Base-by-base conservation (phyloP, 2,888 invertebrate species). In the Parnassius glacialis region DNA sequence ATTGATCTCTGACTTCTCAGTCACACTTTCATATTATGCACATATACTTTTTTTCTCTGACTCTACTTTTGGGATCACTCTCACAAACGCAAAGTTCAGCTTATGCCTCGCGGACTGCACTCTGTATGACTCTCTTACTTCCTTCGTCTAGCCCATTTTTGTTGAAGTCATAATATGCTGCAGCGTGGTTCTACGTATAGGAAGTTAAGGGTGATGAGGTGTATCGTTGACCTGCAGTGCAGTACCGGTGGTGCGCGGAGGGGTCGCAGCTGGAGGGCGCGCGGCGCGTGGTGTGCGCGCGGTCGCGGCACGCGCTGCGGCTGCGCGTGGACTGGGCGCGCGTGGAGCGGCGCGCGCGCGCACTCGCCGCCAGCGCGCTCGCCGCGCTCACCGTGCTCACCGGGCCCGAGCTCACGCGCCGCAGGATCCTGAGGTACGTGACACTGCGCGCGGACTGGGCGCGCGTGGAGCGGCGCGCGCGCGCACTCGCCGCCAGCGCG, bases 381-480 rank as follows among this genome's bases (percentile, higher is more conserved):
- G 87, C 87, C 68, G 78, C 85, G 11, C 64, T 90, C 75, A 79
- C 79, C 44, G 80, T 85, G 57, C 83, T 90, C 67, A 80, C 86
- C 11, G 89, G 88, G 45, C 76, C 83, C 0, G 89, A 89, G 73
- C 48, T 69, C 69, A 85, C 86, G 0, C 61, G 89, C 0, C 74
- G 82, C 7, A 73, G 90, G 75, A 87, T 90, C 79, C 81, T 89
- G 53, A 83, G 78, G 89, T 87, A 64, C 12, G 3, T 44, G 25
- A 20, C n/a, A 12, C 43, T 90, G 70, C 65, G 67, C 11, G 69
- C 86, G 75, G 71, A 76, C 56, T 90, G 90, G 90, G 58, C 76
- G 68, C 73, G 75, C 2, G 72, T 88, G 62, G 85, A 86, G 25
- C 3, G 82, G 0, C 78, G 83, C 25, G 25, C 25, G 25, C 25